Evolutionary conservation across 37 sponge, comb jelly and placozoan genomes (phyloP), one percentile per base, ranked within the genome.

Genomic region (Lycopodina hypogea): DNA sequence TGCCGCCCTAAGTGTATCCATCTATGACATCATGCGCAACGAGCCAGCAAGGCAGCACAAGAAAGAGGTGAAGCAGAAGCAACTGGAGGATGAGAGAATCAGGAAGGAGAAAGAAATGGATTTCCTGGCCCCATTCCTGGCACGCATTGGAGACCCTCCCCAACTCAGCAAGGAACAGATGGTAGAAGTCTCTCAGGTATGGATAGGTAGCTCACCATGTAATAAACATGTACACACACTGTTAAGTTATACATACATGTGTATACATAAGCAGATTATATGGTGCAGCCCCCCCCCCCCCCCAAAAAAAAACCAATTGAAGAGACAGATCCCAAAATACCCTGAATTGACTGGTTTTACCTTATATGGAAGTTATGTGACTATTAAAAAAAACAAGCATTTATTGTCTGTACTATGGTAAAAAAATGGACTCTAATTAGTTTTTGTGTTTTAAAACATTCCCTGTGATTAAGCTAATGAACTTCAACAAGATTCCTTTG

Each of bases 111-210:
- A 87, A 63, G 92, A 97, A 76, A 79, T 79, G 79, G 98, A 97
- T 64, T 97, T 95, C 78, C 78, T 97, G 42, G 95, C 98, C 34
- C 98, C 98, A 22, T 97, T 89, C 67, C 79, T 95, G 51, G 98
- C 93, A 38, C 83, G 88, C 28, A 33, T 95, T 1, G 98, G 95
- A 30, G 91, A 97, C 37, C 91, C 96, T 29, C 68, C 56, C 0
- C 7, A 7, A 0, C 76, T 96, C 37, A 87, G 42, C 39, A 48
- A 35, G 34, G 73, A 78, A 12, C 57, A 87, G 56, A 81, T 76
- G 53, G 69, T 81, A 23, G 69, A 84, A 72, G 85, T 96, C 22
- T 40, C 58, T 32, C 71, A 87, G 42, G 65, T 74, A 48, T 17
- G 55, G 42, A 7, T 50, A 24, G n/a, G n/a, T n/a, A n/a, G n/a